phyloP scores from a whole-genome alignment of 2,888 invertebrate species.

The Lasius fuliginosus region DNA sequence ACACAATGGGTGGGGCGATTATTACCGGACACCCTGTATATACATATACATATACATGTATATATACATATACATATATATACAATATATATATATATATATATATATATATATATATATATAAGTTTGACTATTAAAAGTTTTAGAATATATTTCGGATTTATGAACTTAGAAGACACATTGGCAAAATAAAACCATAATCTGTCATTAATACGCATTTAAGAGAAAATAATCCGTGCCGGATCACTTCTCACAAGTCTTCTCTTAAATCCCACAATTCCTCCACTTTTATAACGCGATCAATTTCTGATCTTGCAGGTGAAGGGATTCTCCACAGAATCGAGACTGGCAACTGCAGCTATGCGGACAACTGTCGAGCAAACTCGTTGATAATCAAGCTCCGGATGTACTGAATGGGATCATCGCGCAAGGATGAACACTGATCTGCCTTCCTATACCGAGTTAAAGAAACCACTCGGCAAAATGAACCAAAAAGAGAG shows the following conservation, averaged over 20 bases:
- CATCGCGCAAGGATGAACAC: slow-evolving; percentile 79
- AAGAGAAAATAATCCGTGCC: not conserved
- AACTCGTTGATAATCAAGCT: slow-evolving; percentile 70
- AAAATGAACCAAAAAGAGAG: not conserved
- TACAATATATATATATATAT: no score
- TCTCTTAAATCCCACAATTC: slow-evolving; percentile 38
- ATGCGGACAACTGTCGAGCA: slow-evolving; percentile 48
- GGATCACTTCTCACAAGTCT: slow-evolving; percentile 1
- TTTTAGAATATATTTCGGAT: not conserved
- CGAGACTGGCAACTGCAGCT: slow-evolving; percentile 50
- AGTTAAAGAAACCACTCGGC: slow-evolving; percentile 37
- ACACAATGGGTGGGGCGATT: no score
- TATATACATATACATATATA: no score
- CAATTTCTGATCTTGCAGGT: slow-evolving; percentile 30
- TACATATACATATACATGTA: no score
- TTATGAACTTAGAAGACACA: not conserved
- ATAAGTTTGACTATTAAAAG: not conserved
- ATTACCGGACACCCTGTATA: no score
- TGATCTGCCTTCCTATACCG: slow-evolving; percentile 79
- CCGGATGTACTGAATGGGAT: slow-evolving; percentile 74
- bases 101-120: no score
- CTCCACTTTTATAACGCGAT: slow-evolving; percentile 35
- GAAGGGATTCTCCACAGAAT: slow-evolving; percentile 43
- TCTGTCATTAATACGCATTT: slow-evolving; percentile 2
- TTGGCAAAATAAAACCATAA: not conserved